Conservation (phyloP, 2,113 vertebrate genomes). For the Symphodus melops region DNA sequence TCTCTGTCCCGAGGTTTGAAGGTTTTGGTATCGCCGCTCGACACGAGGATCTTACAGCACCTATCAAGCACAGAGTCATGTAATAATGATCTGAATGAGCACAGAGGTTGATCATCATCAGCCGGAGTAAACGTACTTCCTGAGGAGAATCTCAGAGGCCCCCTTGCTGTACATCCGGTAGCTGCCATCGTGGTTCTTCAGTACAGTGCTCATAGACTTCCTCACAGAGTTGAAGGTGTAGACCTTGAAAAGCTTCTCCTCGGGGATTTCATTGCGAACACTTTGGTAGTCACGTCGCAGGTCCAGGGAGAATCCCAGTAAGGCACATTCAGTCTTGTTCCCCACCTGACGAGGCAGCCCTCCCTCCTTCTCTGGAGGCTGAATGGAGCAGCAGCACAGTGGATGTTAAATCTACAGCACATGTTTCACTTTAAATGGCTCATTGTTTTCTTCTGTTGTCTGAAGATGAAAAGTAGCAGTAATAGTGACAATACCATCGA, state of each 20-base stretch:
- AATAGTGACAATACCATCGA: too few relatives aligned
- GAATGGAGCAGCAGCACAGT: slow-evolving; percentile 32
- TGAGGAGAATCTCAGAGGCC: slow-evolving; percentile 97
- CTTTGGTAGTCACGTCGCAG: slow-evolving; percentile 93
- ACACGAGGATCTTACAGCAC: slow-evolving; percentile 92
- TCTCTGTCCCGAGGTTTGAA: slow-evolving; percentile 92
- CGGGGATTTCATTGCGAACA: slow-evolving; percentile 93
- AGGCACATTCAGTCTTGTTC: slow-evolving; percentile 99
- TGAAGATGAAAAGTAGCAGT: too few relatives aligned
- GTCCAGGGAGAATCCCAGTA: slow-evolving; percentile 92
- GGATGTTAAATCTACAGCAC: not conserved
- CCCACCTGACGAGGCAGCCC: slow-evolving; percentile 95
- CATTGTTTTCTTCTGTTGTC: too few relatives aligned
- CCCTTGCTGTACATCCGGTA: slow-evolving; percentile 98
- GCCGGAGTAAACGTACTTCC: slow-evolving; percentile 88
- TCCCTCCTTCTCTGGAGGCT: slow-evolving; percentile 97
- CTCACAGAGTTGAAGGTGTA: slow-evolving; percentile 98
- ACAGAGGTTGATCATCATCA: not conserved
- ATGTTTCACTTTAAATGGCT: not conserved
- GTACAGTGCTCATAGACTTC: slow-evolving; percentile 99
- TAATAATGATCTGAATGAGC: not conserved
- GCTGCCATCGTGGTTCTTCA: slow-evolving; percentile 93
- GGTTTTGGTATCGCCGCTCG: slow-evolving; percentile 87
- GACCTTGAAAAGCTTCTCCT: slow-evolving; percentile 96
- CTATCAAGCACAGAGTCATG: slow-evolving; percentile 72